A percentile compares a stretch with the other conserved stretches of the same genome.
Evolutionary conservation across 2,113 vertebrate species (phyloP).

Genomic region (Puma concolor): DNA sequence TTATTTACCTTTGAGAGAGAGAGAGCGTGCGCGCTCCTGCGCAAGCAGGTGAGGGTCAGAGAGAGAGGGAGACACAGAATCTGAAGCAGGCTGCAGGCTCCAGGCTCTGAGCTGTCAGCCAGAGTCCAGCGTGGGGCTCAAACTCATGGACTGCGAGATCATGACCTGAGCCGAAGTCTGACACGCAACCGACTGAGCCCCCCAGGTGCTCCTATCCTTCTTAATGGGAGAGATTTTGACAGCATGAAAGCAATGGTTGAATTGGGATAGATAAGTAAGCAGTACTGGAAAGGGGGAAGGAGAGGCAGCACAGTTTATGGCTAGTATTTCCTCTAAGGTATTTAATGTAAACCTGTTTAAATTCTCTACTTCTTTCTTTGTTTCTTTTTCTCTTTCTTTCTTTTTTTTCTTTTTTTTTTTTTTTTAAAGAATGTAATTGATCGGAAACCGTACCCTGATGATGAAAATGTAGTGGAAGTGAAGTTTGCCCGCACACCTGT

Average conservation of each 20-base stretch:
- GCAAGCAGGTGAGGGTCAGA: too few species aligned
- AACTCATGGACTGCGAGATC: too few species aligned
- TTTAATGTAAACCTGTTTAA: conserved; percentile 50
- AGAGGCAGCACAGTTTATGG: neutral
- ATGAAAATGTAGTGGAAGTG: conserved; percentile 95
- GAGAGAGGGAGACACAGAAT: too few species aligned
- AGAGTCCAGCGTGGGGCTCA: too few species aligned
- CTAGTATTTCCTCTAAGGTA: conserved; percentile 2
- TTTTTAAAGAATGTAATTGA: conserved; percentile 92
- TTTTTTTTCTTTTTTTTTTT: neutral
- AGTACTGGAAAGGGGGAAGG: neutral
- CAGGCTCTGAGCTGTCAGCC: too few species aligned
- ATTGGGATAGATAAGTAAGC: neutral
- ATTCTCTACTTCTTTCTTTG: neutral
- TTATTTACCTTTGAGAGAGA: too few species aligned
- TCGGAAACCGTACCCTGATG: conserved; percentile 94
- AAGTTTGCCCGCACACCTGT: conserved; percentile 95
- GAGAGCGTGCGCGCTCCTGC: too few species aligned
- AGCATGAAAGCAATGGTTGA: neutral
- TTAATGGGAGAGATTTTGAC: conserved; percentile 15
- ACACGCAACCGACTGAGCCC: too few species aligned
- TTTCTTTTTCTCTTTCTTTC: neutral
- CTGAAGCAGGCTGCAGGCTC: too few species aligned
- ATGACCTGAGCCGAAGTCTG: too few species aligned
- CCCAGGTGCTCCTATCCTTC: neutral